phyloP scores from a whole-genome alignment of 2,113 vertebrate species.

The Brachypodius melanocephalos region DNA sequence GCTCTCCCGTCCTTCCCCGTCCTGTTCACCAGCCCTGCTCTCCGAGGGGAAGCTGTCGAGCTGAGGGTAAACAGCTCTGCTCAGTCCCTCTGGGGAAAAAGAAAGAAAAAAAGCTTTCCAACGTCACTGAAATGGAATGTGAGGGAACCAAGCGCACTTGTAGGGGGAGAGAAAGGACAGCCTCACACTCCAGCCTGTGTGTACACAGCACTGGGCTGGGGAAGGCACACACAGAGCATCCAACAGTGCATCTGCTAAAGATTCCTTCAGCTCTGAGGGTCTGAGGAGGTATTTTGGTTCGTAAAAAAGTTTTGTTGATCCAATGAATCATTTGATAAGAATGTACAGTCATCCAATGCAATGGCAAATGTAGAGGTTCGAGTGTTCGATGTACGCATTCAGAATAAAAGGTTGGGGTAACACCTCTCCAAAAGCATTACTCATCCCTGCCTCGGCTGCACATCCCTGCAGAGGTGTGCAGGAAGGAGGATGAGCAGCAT shows the following conservation, averaged over 20 bases:
- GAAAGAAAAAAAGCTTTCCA: constrained; percentile 9
- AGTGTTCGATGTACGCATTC: constrained; percentile 17
- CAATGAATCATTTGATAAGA: constrained; percentile 65
- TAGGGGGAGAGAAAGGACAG: not conserved
- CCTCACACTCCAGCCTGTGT: not conserved
- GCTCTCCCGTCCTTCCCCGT: not conserved
- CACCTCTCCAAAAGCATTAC: constrained; percentile 60
- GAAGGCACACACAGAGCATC: not conserved
- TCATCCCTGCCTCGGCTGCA: constrained; percentile 55
- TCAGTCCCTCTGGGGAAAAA: not conserved
- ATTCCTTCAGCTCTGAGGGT: not conserved
- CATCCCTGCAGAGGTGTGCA: constrained; percentile 17
- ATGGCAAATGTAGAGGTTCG: constrained; percentile 48
- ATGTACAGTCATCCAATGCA: constrained; percentile 58
- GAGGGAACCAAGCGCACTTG: not conserved
- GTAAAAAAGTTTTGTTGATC: constrained; percentile 36
- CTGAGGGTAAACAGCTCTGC: constrained; percentile 17
- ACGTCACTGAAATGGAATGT: constrained; percentile 23
- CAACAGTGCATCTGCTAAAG: not conserved
- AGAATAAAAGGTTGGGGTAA: constrained; percentile 63
- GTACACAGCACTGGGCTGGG: not conserved
- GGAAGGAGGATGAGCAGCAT: not conserved
- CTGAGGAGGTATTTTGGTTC: not conserved
- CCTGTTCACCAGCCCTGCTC: not conserved
- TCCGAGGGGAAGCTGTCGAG: not conserved